These are phyloP conservation scores for Mionectes macconnelli DNA, from an alignment of 2,113 vertebrate genomes.

Conservation along the genomic window DNA sequence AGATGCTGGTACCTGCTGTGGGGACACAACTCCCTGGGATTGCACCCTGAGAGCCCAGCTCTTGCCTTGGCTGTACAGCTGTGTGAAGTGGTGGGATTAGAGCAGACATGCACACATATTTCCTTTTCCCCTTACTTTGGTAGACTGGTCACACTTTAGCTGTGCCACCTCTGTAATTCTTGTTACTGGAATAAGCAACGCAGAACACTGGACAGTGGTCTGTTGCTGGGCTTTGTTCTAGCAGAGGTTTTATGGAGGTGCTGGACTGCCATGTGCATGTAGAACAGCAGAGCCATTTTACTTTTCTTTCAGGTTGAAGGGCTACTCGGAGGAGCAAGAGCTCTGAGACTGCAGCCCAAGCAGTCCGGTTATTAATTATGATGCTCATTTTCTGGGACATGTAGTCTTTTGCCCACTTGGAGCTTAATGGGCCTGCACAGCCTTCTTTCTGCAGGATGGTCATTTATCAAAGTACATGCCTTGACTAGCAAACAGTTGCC, in stretches of 20 bases:
- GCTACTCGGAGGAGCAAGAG: not conserved
- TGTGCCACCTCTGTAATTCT: not conserved
- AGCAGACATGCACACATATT: rapidly evolving
- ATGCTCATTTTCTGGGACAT: not conserved
- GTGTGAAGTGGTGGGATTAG: not conserved
- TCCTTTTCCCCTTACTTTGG: not conserved
- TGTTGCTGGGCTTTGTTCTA: not conserved
- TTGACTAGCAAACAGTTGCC: not conserved
- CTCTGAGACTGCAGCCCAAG: not conserved
- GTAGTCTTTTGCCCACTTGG: not conserved
- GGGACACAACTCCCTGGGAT: no score
- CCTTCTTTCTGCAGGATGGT: not conserved
- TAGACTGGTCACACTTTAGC: not conserved
- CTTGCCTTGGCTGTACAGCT: not conserved
- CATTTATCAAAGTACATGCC: not conserved
- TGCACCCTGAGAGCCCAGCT: not conserved
- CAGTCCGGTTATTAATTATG: not conserved
- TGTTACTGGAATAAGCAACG: not conserved
- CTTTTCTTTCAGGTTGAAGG: not conserved
- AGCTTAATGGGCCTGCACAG: not conserved
- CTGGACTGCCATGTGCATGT: not conserved
- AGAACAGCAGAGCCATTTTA: not conserved
- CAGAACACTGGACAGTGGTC: no score
- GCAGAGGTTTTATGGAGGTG: not conserved
- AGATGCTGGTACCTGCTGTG: not conserved